These are phyloP conservation scores for Toxonevra muliebris DNA, from an alignment of 2,888 invertebrate genomes.

Conservation along the genomic window DNA sequence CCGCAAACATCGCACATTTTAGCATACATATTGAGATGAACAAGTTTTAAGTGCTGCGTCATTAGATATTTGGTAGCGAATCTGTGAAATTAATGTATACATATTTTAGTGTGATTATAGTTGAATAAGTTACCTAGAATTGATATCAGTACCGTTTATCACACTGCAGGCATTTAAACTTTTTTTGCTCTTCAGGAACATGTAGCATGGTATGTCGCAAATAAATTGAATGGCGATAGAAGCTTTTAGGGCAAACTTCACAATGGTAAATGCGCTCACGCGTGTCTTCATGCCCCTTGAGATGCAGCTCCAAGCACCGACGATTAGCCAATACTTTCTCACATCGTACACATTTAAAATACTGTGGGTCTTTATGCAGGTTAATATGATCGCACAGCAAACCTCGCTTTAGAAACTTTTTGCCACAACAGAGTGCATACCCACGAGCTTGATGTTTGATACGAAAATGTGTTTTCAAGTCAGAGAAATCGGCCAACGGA, in stretches of 20 bases:
- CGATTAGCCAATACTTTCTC: conserved; percentile 52
- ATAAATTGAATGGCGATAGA: conserved; percentile 48
- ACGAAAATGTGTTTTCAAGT: conserved; percentile 33
- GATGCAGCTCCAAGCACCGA: conserved; percentile 52
- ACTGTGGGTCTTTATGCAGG: conserved; percentile 57
- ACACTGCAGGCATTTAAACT: conserved; percentile 53
- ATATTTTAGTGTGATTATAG: background rate
- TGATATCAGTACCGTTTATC: conserved; percentile 37
- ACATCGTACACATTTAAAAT: conserved; percentile 58
- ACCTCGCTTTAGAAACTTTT: conserved; percentile 56
- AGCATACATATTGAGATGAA: conserved; percentile 56
- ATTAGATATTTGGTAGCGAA: conserved; percentile 55
- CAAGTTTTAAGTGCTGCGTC: conserved; percentile 54
- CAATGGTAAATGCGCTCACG: conserved; percentile 53
- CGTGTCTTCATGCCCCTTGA: conserved; percentile 51
- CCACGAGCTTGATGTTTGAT: conserved; percentile 49
- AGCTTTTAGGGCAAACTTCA: conserved; percentile 57
- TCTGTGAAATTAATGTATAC: conserved; percentile 37
- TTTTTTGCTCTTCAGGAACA: conserved; percentile 55
- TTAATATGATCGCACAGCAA: conserved; percentile 59
- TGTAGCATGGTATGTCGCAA: conserved; percentile 57
- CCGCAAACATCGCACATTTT: conserved; percentile 62
- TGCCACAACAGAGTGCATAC: conserved; percentile 57
- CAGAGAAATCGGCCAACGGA: conserved; percentile 24
- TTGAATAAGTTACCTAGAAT: background rate